phyloP scores from a whole-genome alignment of 2,113 vertebrate genomes.

The Pangasianodon hypophthalmus region DNA sequence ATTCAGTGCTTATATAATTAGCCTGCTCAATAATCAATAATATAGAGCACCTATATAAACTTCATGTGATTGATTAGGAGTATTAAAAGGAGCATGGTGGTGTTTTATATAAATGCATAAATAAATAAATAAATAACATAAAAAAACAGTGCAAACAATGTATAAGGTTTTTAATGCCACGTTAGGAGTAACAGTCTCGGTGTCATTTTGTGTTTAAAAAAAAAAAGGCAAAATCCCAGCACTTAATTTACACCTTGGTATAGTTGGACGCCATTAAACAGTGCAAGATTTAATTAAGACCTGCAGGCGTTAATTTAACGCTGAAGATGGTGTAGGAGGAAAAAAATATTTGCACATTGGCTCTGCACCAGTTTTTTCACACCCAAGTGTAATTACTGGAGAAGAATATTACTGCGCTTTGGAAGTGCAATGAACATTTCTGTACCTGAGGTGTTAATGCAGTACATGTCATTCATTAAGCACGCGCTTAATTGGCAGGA shows the following conservation, averaged over 20 bases:
- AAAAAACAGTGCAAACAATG: background rate
- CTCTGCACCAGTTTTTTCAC: background rate
- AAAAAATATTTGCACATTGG: background rate
- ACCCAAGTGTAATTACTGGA: constrained; percentile 7
- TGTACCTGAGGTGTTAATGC: constrained; percentile 6
- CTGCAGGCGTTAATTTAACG: background rate
- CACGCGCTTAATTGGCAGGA: background rate
- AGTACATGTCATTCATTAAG: background rate
- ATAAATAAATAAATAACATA: background rate
- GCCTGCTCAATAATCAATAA: background rate
- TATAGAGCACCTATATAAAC: background rate
- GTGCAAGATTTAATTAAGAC: constrained; percentile 2
- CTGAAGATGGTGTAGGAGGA: background rate
- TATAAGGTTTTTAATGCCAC: background rate
- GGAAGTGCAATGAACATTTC: constrained; percentile 8
- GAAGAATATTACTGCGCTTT: background rate
- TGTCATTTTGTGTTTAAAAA: background rate
- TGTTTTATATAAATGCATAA: background rate
- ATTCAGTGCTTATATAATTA: background rate
- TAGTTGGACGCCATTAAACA: background rate
- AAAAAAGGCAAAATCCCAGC: background rate
- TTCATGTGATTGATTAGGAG: background rate
- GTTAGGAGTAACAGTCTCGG: background rate
- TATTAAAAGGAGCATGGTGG: background rate
- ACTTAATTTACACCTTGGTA: background rate